A percentile compares a stretch with the other conserved stretches of the same genome.
Conservation (phyloP, 2,797 vertebrate species). For the Furcifer pardalis region DNA sequence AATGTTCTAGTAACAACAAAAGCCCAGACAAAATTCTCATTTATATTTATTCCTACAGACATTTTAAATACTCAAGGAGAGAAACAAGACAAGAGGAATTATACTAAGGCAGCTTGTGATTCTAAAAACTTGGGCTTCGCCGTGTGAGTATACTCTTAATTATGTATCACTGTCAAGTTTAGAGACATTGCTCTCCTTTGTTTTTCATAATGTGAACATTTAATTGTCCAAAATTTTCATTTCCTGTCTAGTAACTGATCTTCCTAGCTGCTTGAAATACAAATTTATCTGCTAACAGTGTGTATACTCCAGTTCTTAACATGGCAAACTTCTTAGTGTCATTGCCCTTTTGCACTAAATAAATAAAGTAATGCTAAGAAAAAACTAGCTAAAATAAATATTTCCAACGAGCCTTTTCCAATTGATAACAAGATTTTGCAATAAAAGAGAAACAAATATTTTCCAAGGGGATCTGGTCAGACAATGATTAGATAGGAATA, state of each 20-base stretch:
- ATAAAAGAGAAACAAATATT: slow-evolving; percentile 2
- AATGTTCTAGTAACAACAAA: background rate
- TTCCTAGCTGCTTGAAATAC: background rate
- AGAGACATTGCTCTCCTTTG: background rate
- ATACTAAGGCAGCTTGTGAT: background rate
- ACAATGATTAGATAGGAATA: background rate
- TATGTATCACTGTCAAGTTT: background rate
- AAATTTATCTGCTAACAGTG: background rate
- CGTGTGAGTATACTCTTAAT: background rate
- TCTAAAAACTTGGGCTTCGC: no score
- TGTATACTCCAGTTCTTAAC: background rate
- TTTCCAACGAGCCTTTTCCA: slow-evolving; percentile 49
- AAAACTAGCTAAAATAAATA: slow-evolving; percentile 38
- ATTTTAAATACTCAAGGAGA: background rate
- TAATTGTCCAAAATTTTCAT: background rate
- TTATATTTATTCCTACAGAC: background rate
- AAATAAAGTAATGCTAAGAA: background rate
- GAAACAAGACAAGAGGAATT: background rate
- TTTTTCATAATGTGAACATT: background rate
- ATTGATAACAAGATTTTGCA: slow-evolving; percentile 62
- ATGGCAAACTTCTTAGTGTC: rapidly evolving
- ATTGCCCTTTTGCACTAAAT: background rate
- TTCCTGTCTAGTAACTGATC: background rate
- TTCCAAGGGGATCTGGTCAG: no score
- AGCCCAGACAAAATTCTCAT: background rate